These are phyloP conservation scores for Synanceia verrucosa DNA, from an alignment of 2,797 vertebrate genomes.

Conservation along the genomic window DNA sequence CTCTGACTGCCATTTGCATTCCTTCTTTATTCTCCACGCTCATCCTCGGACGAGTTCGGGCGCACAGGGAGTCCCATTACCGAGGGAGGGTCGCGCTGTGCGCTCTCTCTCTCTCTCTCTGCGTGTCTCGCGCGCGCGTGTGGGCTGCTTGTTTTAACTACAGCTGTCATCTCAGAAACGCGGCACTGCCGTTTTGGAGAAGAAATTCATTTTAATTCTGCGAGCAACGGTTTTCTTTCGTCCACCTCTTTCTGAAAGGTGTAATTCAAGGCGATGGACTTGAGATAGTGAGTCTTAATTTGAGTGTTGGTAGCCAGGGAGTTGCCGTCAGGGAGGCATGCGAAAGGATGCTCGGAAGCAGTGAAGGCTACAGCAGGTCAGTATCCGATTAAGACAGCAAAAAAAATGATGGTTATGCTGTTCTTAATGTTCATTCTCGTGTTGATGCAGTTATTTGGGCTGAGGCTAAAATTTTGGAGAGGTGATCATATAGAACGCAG, in stretches of 20 bases:
- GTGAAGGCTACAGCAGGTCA: slow-evolving; percentile 80
- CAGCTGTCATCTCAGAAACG: slow-evolving; percentile 29
- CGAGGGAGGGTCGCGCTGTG: slow-evolving; percentile 34
- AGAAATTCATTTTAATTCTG: slow-evolving; percentile 54
- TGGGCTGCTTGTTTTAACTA: slow-evolving; percentile 35
- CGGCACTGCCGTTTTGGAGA: slow-evolving; percentile 31
- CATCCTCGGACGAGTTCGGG: slow-evolving; percentile 39
- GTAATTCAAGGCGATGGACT: slow-evolving; percentile 67
- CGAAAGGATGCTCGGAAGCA: slow-evolving; percentile 81
- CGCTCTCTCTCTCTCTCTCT: background rate
- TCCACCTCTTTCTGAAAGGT: background rate
- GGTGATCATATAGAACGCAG: slow-evolving; percentile 24
- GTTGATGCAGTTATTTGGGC: slow-evolving; percentile 27
- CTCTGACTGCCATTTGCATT: slow-evolving; percentile 57
- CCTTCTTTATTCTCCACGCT: slow-evolving; percentile 29
- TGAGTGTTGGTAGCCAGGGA: slow-evolving; percentile 73
- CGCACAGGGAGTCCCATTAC: slow-evolving; percentile 53
- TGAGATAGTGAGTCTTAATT: slow-evolving; percentile 70
- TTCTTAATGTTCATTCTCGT: background rate
- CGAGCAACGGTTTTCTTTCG: slow-evolving; percentile 7
- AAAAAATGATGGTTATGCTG: background rate
- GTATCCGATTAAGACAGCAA: slow-evolving; percentile 27
- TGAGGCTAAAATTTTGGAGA: slow-evolving; percentile 26
- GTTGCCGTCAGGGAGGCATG: slow-evolving; percentile 79
- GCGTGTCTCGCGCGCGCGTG: background rate